Percentiles rank a stretch among this genome's conserved stretches.
These are phyloP conservation scores for Andrena haemorrhoa DNA, from an alignment of 2,888 invertebrate genomes.

Conservation along the genomic window DNA sequence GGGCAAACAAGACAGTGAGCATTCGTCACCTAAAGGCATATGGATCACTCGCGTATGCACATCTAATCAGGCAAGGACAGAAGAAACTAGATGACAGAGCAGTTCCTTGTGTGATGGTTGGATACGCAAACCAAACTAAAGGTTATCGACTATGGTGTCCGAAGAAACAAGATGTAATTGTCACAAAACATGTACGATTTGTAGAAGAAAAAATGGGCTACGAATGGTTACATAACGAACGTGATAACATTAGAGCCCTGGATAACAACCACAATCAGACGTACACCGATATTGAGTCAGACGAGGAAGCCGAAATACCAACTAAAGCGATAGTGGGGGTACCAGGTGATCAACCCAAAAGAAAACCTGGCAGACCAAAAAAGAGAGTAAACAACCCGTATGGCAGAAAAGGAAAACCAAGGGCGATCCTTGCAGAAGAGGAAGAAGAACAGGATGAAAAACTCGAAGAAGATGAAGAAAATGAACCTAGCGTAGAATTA, in stretches of 20 bases:
- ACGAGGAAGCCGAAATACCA: not conserved
- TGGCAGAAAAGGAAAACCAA: no score
- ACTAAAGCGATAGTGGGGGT: no score
- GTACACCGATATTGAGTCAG: not conserved
- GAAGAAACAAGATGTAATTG: not conserved
- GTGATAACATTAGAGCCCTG: no score
- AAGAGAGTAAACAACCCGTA: no score
- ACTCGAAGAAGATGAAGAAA: no score
- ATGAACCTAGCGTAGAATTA: not conserved
- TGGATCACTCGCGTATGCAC: slow-evolving; percentile 7
- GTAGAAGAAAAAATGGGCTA: not conserved
- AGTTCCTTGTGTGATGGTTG: not conserved
- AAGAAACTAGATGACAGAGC: not conserved
- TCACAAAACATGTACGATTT: slow-evolving; percentile 9
- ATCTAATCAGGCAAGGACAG: not conserved
- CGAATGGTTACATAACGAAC: not conserved
- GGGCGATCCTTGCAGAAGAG: no score
- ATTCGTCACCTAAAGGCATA: slow-evolving; percentile 5
- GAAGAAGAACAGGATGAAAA: no score
- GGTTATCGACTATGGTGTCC: slow-evolving; percentile 18
- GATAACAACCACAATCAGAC: not conserved
- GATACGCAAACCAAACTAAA: not conserved
- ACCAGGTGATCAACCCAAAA: no score
- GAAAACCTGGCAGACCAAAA: no score
- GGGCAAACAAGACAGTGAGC: not conserved